Percentiles rank a stretch among this genome's conserved stretches.
Conservation (phyloP, 2,113 vertebrate genomes). For the Hoplias malabaricus region DNA sequence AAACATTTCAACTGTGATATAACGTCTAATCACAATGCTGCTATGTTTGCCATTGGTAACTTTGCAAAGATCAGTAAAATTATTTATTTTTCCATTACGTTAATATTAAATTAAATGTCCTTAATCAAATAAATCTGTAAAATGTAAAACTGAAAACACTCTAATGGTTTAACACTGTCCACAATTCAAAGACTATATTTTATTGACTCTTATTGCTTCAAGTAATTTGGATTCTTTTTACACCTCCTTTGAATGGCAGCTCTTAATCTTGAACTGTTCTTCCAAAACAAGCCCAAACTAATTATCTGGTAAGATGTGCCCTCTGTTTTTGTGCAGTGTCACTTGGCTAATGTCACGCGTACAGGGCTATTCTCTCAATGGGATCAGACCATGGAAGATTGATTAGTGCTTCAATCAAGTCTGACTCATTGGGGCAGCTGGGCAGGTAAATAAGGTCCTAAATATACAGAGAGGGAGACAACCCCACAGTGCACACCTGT, state of each 20-base stretch:
- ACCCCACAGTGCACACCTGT: slow-evolving; percentile 9
- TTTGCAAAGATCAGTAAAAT: no score
- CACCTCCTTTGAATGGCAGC: not conserved
- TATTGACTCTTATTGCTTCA: no score
- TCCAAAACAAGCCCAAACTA: not conserved
- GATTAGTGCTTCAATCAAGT: slow-evolving; percentile 37
- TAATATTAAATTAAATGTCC: no score
- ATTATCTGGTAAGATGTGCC: slow-evolving; percentile 2
- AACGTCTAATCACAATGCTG: no score
- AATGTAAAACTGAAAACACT: no score
- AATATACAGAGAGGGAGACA: slow-evolving; percentile 12
- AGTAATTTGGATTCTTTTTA: not conserved
- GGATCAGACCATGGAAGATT: slow-evolving; percentile 36
- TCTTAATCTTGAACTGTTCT: slow-evolving; percentile 15
- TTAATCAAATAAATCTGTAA: no score
- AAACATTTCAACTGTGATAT: not conserved
- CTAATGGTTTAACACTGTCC: no score
- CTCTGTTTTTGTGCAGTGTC: slow-evolving; percentile 23
- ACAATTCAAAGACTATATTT: not conserved
- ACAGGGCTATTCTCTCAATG: slow-evolving; percentile 27
- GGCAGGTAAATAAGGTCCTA: slow-evolving; percentile 38
- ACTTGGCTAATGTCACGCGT: slow-evolving; percentile 26
- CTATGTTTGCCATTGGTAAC: no score
- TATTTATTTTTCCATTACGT: no score
- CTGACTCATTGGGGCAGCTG: slow-evolving; percentile 24